phyloP scores from a whole-genome alignment of 92 coral and sea anemone species.

The Epizoanthus illoricatus region DNA sequence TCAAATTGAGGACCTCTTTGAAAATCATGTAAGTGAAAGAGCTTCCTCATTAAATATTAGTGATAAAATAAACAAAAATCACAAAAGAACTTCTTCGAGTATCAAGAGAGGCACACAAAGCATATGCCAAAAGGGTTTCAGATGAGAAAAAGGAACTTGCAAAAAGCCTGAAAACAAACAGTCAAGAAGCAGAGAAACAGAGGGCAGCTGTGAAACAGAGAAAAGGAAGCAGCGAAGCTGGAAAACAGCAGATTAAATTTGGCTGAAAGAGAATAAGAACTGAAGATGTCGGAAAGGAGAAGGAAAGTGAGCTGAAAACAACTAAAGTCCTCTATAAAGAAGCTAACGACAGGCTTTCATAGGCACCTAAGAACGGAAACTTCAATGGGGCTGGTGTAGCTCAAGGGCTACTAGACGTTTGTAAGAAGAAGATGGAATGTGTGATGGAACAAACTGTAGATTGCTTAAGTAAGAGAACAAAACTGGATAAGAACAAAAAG shows the following conservation, averaged over 20 bases:
- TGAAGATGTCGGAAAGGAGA: neutral
- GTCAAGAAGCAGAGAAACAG: conserved; percentile 14
- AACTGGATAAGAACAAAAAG: conserved; percentile 25
- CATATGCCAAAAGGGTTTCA: conserved; percentile 24
- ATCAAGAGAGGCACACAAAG: conserved; percentile 50
- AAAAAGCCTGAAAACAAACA: neutral
- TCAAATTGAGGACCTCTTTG: too few species aligned
- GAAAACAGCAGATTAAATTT: conserved; percentile 7
- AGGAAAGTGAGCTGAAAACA: conserved; percentile 29
- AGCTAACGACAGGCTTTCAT: conserved; percentile 40
- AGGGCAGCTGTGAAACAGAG: conserved; percentile 13
- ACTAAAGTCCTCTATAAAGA: conserved; percentile 48
- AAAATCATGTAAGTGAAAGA: too few species aligned
- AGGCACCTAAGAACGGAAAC: conserved; percentile 42
- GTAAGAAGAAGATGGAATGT: conserved; percentile 31
- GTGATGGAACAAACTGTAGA: conserved; percentile 26
- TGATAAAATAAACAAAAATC: too few species aligned
- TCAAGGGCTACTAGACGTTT: conserved; percentile 39
- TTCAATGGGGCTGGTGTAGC: conserved; percentile 22
- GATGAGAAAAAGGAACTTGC: conserved; percentile 10
- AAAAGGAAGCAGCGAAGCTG: conserved; percentile 7
- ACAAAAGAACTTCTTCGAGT: conserved; percentile 48
- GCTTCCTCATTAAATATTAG: too few species aligned
- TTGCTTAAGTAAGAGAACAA: conserved; percentile 28
- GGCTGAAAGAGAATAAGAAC: conserved; percentile 20